Base-by-base conservation (phyloP, 2,797 vertebrate species). In the Paramormyrops hopkinsi region DNA sequence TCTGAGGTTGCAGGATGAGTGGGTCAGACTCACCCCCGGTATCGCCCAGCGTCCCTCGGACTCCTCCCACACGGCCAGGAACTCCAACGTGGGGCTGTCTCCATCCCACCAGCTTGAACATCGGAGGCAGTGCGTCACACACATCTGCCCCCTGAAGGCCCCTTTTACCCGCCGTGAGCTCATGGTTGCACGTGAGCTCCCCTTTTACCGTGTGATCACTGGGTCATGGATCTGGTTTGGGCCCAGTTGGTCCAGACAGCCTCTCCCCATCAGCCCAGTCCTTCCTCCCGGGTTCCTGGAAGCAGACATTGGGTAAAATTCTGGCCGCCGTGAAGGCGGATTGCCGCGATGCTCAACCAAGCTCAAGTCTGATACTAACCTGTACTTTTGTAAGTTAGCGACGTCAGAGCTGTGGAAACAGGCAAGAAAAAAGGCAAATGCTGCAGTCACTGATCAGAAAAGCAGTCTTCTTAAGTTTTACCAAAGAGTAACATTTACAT, bases 261-360 rank as follows among this genome's bases (percentile, higher is more conserved):
- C 98, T 0, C 93, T 96, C 82, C 98, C 98, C 0, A 85, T 93
- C 88, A 99, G 93, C 2, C 98, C 98, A 0, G 98, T 99, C 92
- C 98, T 96, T 88, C 98, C 98, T 89, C 17, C 91, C 53, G 96
- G 96, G 91, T 97, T 97, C 91, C 96, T 97, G 85, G 46, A 87
- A 91, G 19, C 50, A 90, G 0, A 0, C 12, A 54, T 90, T 89
- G 53, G 48, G 29, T 2, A 62, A 17, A 88, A 33, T 50, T 2
- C 54, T 5, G 19, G 9, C 41, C 11, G 0, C 19, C 11, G 22
- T 62, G 25, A 50, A 90, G 14, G n/a, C 56, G 37, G 82, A 53
- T 9, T 14, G 33, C 12, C 5, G 79, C 50, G 37, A 3, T 0
- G 33, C 17, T 89, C 89, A 0, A 17, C 33, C 11, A 19, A 11